Evolutionary conservation across 1,140 invertebrate genomes (phyloP).

Genomic region (Leptopilina clavipes): DNA sequence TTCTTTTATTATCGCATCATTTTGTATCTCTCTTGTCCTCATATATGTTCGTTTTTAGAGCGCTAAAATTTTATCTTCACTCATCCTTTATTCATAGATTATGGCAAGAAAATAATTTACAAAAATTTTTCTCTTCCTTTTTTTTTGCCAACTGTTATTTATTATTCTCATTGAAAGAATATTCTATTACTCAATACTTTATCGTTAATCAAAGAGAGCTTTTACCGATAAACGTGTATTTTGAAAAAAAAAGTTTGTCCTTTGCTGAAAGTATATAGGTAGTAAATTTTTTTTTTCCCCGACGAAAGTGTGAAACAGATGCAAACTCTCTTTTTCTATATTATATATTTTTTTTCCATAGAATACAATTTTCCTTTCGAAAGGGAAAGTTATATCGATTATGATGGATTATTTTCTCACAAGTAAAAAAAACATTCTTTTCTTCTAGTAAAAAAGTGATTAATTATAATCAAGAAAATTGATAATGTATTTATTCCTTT

Average conservation of each 20-base stretch:
- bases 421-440: not conserved
- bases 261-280: not conserved
- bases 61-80: not conserved
- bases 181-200: not conserved
- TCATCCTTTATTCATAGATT: not conserved
- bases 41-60: no score
- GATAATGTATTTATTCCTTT: no score
- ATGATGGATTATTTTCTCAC: not conserved
- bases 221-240: slow-evolving; percentile 2
- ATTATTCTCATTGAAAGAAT: not conserved
- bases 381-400: not conserved
- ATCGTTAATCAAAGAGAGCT: not conserved
- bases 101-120: not conserved
- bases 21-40: not conserved
- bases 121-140: not conserved
- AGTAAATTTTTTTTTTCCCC: not conserved
- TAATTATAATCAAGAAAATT: no score
- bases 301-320: not conserved
- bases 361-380: not conserved
- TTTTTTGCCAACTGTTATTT: not conserved
- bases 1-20: not conserved
- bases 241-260: not conserved
- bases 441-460: not conserved
- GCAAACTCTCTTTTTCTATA: not conserved
- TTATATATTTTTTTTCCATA: not conserved